Conservation (phyloP, 2,113 vertebrate genomes). For the Carollia perspicillata region DNA sequence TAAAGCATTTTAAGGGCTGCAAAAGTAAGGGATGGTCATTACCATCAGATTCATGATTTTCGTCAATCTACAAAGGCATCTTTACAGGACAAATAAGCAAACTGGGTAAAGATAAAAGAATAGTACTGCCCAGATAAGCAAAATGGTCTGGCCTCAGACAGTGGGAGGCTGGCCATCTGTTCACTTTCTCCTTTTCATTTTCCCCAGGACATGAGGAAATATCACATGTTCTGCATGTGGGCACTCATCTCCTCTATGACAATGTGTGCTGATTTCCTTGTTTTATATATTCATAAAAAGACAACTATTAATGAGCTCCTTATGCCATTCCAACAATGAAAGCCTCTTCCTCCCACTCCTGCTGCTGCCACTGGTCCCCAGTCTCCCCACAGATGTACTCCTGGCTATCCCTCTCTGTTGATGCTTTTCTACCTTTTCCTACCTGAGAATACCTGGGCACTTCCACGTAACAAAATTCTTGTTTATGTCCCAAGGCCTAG, state of each 20-base stretch:
- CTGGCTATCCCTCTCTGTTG: not conserved
- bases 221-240: not conserved
- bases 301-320: conserved; percentile 32
- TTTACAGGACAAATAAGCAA: conserved; percentile 29
- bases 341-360: not conserved
- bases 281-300: conserved; percentile 46
- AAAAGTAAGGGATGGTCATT: not conserved
- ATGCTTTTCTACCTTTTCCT: not conserved
- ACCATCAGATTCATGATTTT: not conserved
- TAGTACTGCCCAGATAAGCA: not conserved
- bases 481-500: not conserved
- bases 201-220: conserved; percentile 43
- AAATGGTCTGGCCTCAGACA: conserved; percentile 34
- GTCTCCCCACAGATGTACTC: not conserved
- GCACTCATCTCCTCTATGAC: conserved; percentile 8
- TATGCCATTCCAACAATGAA: not conserved
- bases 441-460: not conserved
- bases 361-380: not conserved
- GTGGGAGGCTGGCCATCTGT: conserved; percentile 31
- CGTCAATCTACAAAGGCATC: not conserved
- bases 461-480: not conserved
- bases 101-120: conserved; percentile 24
- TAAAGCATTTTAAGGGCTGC: conserved; percentile 18
- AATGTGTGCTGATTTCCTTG: not conserved
- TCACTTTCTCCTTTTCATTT: conserved; percentile 53